phyloP scores from a whole-genome alignment of 2,797 vertebrate genomes.

The Momotus momota region DNA sequence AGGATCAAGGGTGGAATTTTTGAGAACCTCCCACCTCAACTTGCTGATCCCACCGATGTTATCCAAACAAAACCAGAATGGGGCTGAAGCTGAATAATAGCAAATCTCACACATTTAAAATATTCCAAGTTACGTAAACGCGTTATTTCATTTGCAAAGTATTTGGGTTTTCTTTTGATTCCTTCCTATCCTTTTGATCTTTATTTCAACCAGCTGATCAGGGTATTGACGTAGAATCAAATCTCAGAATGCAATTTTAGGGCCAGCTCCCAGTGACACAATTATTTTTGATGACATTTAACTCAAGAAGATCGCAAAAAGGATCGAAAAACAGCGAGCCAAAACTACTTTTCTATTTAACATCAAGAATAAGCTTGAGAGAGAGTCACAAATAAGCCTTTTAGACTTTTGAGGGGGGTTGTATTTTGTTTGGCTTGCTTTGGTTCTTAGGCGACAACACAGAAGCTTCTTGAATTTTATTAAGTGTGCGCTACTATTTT shows the following conservation, averaged over 20 bases:
- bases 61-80: background rate
- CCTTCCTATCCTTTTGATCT: background rate
- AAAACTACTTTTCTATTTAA: background rate
- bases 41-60: background rate
- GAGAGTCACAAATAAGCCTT: background rate
- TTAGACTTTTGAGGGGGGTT: background rate
- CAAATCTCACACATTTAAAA: background rate
- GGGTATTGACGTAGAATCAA: background rate
- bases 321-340: background rate
- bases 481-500: slow-evolving; percentile 24
- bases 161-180: background rate
- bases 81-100: background rate
- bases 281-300: background rate
- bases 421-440: background rate
- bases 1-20: background rate
- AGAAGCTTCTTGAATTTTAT: slow-evolving; percentile 50
- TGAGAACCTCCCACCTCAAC: background rate
- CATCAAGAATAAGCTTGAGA: background rate
- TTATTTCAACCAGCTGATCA: background rate
- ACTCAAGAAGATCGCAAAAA: background rate
- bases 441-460: background rate
- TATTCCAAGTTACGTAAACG: background rate
- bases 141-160: background rate
- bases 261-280: background rate
- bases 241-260: background rate